phyloP scores from a whole-genome alignment of 1,140 invertebrate genomes.

The Pogonomyrmex barbatus region DNA sequence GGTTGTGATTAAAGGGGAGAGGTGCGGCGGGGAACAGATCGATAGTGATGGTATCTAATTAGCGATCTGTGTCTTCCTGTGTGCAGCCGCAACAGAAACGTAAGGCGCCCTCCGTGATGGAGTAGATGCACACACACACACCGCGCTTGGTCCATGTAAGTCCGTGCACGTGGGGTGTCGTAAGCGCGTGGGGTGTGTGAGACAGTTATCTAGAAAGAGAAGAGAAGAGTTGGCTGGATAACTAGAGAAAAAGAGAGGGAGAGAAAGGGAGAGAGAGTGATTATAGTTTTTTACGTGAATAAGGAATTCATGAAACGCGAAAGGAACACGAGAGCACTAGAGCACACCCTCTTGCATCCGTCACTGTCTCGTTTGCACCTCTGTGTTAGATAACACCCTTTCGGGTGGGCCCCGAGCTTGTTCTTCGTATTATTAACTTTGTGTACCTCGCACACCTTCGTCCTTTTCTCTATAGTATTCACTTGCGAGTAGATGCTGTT shows the following conservation, averaged over 20 bases:
- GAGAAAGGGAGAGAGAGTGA: conserved; percentile 21
- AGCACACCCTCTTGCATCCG: conserved; percentile 60
- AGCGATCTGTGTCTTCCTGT: conserved; percentile 79
- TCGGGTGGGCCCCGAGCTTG: conserved; percentile 46
- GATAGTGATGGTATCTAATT: conserved; percentile 65
- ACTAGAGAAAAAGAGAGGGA: conserved; percentile 32
- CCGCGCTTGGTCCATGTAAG: conserved; percentile 85
- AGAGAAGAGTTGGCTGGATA: conserved; percentile 4
- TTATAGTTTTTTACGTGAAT: neutral
- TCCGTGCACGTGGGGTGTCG: conserved; percentile 78
- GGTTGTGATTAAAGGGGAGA: neutral
- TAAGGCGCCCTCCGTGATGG: conserved; percentile 83
- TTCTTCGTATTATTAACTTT: conserved; percentile 70
- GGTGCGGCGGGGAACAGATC: neutral
- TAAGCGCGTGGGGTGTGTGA: conserved; percentile 67
- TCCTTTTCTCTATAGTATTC: conserved; percentile 24
- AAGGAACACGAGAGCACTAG: conserved; percentile 45
- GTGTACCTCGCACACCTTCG: conserved; percentile 59
- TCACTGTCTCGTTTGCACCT: conserved; percentile 67
- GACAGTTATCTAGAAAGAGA: conserved; percentile 21
- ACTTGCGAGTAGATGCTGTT: neutral
- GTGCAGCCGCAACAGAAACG: conserved; percentile 85
- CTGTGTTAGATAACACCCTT: conserved; percentile 67
- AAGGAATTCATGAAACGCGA: conserved; percentile 41
- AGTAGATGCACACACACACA: conserved; percentile 78